These are phyloP conservation scores for Tipula lateralis DNA, from an alignment of 2,888 invertebrate genomes.

Conservation along the genomic window DNA sequence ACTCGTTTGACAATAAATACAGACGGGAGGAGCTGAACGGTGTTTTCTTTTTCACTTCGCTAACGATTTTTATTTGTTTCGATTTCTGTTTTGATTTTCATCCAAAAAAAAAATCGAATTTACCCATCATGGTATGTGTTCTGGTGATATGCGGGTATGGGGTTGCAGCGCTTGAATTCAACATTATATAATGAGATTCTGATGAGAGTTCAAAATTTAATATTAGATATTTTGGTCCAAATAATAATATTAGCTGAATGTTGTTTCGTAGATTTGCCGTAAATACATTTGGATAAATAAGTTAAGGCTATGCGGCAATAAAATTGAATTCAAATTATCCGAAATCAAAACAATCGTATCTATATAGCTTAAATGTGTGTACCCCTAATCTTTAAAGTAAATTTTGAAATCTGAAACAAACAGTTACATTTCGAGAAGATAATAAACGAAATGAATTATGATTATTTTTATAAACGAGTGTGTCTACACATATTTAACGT, in stretches of 20 bases:
- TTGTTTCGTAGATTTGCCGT: not conserved
- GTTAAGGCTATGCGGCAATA: not conserved
- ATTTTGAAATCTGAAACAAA: not conserved
- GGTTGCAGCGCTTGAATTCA: too few species aligned
- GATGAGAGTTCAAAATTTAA: conserved; percentile 6
- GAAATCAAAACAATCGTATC: not conserved
- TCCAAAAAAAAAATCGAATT: not conserved
- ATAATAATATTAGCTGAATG: not conserved
- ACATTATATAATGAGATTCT: not conserved
- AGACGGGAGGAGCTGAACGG: not conserved
- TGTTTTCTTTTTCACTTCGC: not conserved
- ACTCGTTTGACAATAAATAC: not conserved
- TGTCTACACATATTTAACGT: not conserved
- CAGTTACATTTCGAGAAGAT: not conserved
- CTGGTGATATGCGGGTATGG: not conserved
- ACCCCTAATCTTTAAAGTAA: not conserved
- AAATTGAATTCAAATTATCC: not conserved
- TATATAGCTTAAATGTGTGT: not conserved
- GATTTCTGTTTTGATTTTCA: not conserved
- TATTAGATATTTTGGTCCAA: not conserved
- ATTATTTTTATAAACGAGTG: too few species aligned
- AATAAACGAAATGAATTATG: not conserved
- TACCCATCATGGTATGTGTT: not conserved
- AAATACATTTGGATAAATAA: not conserved
- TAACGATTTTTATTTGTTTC: conserved; percentile 1